phyloP scores from a whole-genome alignment of 2,888 invertebrate species.

The Ormyrus labotus region DNA sequence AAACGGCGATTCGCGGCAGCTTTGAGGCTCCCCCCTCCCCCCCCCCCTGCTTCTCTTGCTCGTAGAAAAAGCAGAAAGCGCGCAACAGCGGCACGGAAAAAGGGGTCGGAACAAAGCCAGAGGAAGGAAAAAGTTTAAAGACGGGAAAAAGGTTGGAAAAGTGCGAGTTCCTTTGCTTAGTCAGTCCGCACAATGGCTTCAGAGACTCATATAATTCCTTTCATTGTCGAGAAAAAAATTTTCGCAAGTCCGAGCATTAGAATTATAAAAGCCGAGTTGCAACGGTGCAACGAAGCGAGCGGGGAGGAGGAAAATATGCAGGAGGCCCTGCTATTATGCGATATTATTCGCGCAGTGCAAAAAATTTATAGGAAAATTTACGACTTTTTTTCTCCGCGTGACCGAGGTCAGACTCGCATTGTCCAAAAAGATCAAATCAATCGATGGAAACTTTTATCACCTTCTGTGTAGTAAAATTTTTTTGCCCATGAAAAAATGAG shows the following conservation, averaged over 20 bases:
- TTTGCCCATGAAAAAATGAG: no score
- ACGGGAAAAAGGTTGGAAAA: conserved; percentile 36
- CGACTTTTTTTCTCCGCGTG: no score
- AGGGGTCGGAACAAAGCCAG: background rate
- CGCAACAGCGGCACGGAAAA: background rate
- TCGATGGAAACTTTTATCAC: no score
- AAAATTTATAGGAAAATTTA: no score
- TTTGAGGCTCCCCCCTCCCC: background rate
- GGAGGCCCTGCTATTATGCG: no score
- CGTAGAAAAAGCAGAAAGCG: background rate
- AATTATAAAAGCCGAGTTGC: background rate
- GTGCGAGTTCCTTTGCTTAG: conserved; percentile 40
- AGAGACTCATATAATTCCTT: conserved; percentile 39
- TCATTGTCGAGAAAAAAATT: conserved; percentile 50
- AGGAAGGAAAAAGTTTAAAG: conserved; percentile 26
- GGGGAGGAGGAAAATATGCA: no score
- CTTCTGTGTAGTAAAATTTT: no score
- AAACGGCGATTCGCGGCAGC: conserved; percentile 13
- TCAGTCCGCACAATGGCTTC: background rate
- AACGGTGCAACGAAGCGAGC: no score
- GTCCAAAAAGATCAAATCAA: no score
- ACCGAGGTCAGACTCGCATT: no score
- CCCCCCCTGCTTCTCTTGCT: background rate
- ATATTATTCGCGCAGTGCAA: no score
- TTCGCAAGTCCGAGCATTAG: conserved; percentile 31